Evolutionary conservation across 2,888 invertebrate genomes (phyloP).

Genomic region (Hofmannophila pseudospretella): DNA sequence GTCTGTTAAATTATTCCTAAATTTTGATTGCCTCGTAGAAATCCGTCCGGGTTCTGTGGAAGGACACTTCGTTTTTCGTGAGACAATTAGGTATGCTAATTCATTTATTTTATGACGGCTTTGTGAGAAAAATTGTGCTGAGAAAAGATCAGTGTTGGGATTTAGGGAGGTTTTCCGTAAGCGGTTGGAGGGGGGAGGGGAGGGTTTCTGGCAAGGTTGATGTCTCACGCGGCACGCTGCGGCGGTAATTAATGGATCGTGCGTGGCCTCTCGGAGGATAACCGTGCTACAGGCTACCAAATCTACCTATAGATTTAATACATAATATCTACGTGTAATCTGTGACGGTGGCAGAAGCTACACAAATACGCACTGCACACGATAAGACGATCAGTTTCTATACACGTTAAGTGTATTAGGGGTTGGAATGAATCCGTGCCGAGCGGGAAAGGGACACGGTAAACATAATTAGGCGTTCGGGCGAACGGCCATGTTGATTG

Average conservation of each 20-base stretch:
- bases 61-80: conserved; percentile 54
- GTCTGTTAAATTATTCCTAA: conserved; percentile 58
- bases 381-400: conserved; percentile 33
- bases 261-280: conserved; percentile 41
- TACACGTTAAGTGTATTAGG: conserved; percentile 35
- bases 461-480: conserved; percentile 58
- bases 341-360: conserved; percentile 9
- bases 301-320: conserved; percentile 23
- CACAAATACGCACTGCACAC: conserved; percentile 15
- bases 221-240: conserved; percentile 36
- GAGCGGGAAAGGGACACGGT: conserved; percentile 41
- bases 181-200: conserved; percentile 16
- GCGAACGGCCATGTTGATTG: conserved; percentile 50
- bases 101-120: conserved; percentile 63
- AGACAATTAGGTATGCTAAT: conserved; percentile 73
- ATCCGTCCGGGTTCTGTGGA: conserved; percentile 45
- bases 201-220: conserved; percentile 28
- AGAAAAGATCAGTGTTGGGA: conserved; percentile 50
- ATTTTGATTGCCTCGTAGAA: conserved; percentile 67
- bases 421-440: conserved; percentile 37
- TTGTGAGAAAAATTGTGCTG: conserved; percentile 41
- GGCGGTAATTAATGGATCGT: conserved; percentile 47
- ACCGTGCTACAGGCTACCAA: conserved; percentile 28
- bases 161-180: conserved; percentile 34
- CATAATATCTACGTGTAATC: conserved; percentile 10